A percentile compares a stretch with the other conserved stretches of the same genome.
Conservation (phyloP, 2,113 vertebrate genomes). For the chimpanzee (Pan troglodytes) region NHGRI_mPanTro3-v2.1_pri NC_072401.2:171389001-171389500, state of each 20-base stretch:
- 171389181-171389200: not conserved
- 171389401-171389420: not conserved
- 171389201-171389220: not conserved
- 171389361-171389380: not conserved
- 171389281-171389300: not conserved
- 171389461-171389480: not conserved
- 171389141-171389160: not conserved
- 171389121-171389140: not conserved
- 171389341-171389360: not conserved
- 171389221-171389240: not conserved
- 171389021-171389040: not conserved
- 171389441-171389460: not conserved
- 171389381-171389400: conserved; percentile 3
- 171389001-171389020: not conserved
- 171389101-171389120: not conserved
- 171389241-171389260: not conserved
- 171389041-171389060: not conserved
- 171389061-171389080: not conserved
- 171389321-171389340: not conserved
- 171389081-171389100: not conserved
- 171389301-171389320: not conserved
- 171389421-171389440: not conserved
- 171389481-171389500: conserved; percentile 2
- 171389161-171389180: not conserved
- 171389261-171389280: not conserved